phyloP scores from a whole-genome alignment of 2,113 vertebrate species.

The Gallinago media region DNA sequence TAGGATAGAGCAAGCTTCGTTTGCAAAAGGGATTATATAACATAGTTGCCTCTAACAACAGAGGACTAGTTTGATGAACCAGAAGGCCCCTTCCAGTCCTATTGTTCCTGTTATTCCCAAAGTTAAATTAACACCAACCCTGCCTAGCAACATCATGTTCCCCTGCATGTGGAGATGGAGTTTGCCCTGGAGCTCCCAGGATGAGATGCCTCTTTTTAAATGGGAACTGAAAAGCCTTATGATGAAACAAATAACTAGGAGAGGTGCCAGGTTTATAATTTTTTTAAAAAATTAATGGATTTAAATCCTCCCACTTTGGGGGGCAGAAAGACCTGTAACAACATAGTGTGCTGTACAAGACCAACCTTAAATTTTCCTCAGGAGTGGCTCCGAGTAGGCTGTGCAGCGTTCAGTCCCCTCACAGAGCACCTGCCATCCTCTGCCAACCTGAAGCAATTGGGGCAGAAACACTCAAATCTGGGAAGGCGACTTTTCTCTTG shows the following conservation, averaged over 20 bases:
- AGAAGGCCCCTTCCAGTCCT: constrained; percentile 58
- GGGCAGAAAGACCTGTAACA: not conserved
- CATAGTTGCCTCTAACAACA: constrained; percentile 17
- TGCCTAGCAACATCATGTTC: constrained; percentile 14
- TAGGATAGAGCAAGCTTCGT: not conserved
- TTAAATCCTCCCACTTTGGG: not conserved
- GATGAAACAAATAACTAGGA: not conserved
- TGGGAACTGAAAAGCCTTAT: constrained; percentile 29
- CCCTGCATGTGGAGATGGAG: not conserved
- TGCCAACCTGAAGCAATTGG: not conserved
- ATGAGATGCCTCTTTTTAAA: not conserved
- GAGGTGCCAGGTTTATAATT: constrained; percentile 1
- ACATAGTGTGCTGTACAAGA: not conserved
- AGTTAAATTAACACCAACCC: constrained; percentile 65
- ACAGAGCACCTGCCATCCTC: accelerated
- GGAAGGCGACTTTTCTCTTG: not conserved
- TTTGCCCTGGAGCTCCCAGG: not conserved
- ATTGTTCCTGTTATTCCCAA: constrained; percentile 39
- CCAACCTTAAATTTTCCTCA: not conserved
- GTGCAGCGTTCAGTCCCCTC: not conserved
- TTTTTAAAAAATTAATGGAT: not conserved
- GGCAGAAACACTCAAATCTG: not conserved
- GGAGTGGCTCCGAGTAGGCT: accelerated
- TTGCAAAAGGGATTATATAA: constrained; percentile 38
- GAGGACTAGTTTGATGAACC: constrained; percentile 62